Percentiles rank a stretch among this genome's conserved stretches.
These are phyloP conservation scores for Vombatus ursinus DNA, from an alignment of 2,113 vertebrate genomes.

Conservation along the genomic window DNA sequence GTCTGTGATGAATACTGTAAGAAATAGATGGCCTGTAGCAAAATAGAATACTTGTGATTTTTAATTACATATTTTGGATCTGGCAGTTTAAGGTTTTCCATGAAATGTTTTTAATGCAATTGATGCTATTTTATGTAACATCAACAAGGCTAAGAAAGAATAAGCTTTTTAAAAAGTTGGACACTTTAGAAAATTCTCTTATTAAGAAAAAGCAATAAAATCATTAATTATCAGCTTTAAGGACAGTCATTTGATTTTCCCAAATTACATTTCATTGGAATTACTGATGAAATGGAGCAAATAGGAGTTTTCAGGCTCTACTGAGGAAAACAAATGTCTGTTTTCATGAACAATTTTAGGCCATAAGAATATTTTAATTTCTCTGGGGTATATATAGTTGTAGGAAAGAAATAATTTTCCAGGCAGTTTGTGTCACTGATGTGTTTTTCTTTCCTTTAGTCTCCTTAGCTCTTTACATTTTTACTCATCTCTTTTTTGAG, in stretches of 20 bases:
- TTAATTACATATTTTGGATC: conserved; percentile 48
- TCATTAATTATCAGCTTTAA: conserved; percentile 48
- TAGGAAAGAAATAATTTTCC: conserved; percentile 49
- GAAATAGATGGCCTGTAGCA: conserved; percentile 30
- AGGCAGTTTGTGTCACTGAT: conserved; percentile 22
- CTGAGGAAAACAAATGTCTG: conserved; percentile 66
- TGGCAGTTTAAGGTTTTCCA: not conserved
- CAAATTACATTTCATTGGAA: conserved; percentile 27
- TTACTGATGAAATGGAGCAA: conserved; percentile 42
- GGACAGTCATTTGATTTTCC: conserved; percentile 46
- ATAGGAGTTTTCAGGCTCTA: conserved; percentile 44
- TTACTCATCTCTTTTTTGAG: conserved; percentile 17
- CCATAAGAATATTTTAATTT: conserved; percentile 67
- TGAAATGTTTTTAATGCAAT: not conserved
- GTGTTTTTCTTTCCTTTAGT: conserved; percentile 37
- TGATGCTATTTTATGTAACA: not conserved
- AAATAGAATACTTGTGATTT: conserved; percentile 47
- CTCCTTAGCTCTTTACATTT: conserved; percentile 25
- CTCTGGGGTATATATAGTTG: conserved; percentile 63
- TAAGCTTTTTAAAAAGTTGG: conserved; percentile 47
- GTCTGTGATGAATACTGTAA: conserved; percentile 35
- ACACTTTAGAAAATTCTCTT: conserved; percentile 56
- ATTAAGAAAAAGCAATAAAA: conserved; percentile 23
- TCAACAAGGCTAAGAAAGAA: conserved; percentile 40
- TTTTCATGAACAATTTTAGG: conserved; percentile 63